Evolutionary conservation across 2,113 vertebrate species (phyloP).

Genomic region (Odocoileus hemionus): DNA sequence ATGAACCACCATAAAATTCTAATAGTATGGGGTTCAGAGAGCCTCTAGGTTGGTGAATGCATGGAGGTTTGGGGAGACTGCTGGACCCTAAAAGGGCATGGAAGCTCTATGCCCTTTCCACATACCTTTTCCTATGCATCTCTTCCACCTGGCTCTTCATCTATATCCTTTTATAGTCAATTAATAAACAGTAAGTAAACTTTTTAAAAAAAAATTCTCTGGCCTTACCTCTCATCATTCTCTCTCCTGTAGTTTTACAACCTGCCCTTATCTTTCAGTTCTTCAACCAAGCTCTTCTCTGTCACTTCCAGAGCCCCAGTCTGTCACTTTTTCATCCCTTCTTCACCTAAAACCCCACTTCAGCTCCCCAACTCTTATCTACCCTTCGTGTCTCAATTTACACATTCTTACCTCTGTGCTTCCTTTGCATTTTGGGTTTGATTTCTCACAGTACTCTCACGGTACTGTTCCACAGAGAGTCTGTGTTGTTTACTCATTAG

Average conservation of each 20-base stretch:
- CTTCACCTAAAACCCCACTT: not conserved
- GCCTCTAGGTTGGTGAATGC: not conserved
- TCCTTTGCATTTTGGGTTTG: not conserved
- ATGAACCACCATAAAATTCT: not conserved
- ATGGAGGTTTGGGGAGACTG: not conserved
- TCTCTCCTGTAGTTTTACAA: not conserved
- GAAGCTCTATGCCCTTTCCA: not conserved
- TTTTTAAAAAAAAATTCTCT: not conserved
- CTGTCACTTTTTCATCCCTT: not conserved
- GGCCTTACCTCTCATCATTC: not conserved
- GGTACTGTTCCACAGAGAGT: not conserved
- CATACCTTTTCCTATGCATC: not conserved
- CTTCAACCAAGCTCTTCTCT: not conserved
- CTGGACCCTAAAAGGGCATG: not conserved
- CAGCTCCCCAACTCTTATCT: not conserved
- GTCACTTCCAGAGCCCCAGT: not conserved
- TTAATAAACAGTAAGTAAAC: not conserved
- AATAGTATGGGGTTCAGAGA: not conserved
- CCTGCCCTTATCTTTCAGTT: not conserved
- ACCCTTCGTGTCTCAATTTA: not conserved
- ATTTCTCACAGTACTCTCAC: not conserved
- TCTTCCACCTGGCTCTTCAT: not conserved
- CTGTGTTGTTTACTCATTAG: not conserved
- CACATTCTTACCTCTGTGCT: not conserved
- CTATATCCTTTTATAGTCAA: not conserved